Evolutionary conservation across 2,113 vertebrate species (phyloP).

Genomic region (Mirounga angustirostris): DNA sequence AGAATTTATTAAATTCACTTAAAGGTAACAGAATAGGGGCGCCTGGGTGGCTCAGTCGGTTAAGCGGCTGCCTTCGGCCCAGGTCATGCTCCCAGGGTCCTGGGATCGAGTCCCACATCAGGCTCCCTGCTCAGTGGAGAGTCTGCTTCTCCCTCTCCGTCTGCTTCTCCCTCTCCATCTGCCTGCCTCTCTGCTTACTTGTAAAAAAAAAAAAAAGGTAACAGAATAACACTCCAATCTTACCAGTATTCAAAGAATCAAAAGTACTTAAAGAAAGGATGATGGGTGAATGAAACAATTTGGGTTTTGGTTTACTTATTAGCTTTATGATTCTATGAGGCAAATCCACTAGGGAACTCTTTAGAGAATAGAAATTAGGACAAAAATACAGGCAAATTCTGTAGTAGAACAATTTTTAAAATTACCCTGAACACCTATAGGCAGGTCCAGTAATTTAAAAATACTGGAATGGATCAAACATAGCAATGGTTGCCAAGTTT

Average conservation of each 20-base stretch:
- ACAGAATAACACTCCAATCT: neutral
- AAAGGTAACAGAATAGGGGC: neutral
- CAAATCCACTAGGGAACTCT: neutral
- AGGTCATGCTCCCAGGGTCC: too few species aligned
- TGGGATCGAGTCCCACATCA: too few species aligned
- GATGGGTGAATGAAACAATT: neutral
- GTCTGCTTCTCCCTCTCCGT: too few species aligned
- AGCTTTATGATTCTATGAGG: constrained; percentile 29
- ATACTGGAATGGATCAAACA: neutral
- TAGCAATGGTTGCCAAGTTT: neutral
- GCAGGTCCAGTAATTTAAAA: neutral
- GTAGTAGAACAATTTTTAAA: neutral
- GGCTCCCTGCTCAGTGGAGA: too few species aligned
- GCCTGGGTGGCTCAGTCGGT: too few species aligned
- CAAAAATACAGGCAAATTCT: neutral
- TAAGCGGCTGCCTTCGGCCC: too few species aligned
- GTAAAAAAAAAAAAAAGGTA: too few species aligned
- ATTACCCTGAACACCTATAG: neutral
- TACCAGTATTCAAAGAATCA: neutral
- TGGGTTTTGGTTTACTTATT: neutral
- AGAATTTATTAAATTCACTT: neutral
- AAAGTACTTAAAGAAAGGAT: constrained; percentile 34
- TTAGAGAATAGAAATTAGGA: neutral
- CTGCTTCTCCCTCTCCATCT: too few species aligned
- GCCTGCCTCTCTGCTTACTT: too few species aligned